Percentiles rank a stretch among this genome's conserved stretches.
These are phyloP conservation scores for Dicrostonyx torquatus DNA, from an alignment of 2,797 vertebrate genomes.

Conservation along the genomic window DNA sequence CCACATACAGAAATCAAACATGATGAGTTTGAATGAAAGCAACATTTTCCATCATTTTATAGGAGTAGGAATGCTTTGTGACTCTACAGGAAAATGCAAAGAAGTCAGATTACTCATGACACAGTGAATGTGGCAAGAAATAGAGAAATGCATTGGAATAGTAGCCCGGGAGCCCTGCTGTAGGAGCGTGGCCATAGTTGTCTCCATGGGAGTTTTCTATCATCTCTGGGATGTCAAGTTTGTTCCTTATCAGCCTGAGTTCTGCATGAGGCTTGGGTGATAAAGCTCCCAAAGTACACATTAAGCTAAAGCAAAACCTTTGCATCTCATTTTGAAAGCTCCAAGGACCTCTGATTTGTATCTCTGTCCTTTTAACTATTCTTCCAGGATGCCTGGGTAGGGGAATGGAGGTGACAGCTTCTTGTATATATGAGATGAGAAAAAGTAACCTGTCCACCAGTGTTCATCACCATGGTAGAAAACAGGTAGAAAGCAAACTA, in stretches of 20 bases:
- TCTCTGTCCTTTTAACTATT: not conserved
- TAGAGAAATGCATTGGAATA: not conserved
- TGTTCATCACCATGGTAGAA: not conserved
- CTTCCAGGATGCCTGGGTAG: not conserved
- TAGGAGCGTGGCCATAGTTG: fast-evolving
- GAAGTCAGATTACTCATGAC: not conserved
- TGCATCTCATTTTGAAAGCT: not conserved
- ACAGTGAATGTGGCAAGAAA: not conserved
- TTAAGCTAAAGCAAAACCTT: not conserved
- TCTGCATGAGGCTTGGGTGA: not conserved
- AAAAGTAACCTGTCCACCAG: not conserved
- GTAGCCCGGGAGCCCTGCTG: not conserved
- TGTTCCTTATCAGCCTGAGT: not conserved
- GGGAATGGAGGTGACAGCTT: not conserved
- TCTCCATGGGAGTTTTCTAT: not conserved
- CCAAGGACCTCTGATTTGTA: not conserved
- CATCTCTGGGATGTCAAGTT: not conserved
- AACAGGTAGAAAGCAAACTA: not conserved
- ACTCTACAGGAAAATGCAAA: not conserved
- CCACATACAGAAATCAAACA: no score
- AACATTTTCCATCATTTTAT: not conserved
- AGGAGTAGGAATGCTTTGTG: not conserved
- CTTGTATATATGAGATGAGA: not conserved
- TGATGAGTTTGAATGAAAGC: not conserved
- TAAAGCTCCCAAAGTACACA: not conserved